Percentiles rank a stretch among this genome's conserved stretches.
Evolutionary conservation across 2,113 vertebrate species (phyloP).

Genomic region (Vombatus ursinus): DNA sequence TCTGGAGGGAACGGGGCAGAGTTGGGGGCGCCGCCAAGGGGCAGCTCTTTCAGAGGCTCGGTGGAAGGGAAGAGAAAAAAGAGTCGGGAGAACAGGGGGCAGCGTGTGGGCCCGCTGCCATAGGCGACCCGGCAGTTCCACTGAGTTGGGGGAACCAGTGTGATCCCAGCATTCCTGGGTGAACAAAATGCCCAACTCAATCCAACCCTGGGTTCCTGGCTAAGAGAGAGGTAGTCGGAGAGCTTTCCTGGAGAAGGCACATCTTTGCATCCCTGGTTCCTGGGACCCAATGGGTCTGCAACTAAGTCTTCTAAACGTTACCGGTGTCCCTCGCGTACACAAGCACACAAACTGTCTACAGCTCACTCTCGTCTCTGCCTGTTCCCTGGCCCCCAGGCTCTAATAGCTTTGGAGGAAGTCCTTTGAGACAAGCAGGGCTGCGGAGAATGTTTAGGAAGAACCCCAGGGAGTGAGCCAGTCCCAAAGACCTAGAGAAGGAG

Average conservation of each 20-base stretch:
- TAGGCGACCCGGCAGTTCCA: background rate
- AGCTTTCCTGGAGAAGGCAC: background rate
- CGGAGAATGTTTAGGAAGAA: background rate
- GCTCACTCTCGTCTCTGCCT: background rate
- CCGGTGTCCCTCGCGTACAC: background rate
- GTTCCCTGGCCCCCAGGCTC: background rate
- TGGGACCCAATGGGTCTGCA: background rate
- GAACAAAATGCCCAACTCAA: background rate
- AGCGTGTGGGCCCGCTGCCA: background rate
- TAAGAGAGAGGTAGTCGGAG: background rate
- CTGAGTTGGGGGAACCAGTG: background rate
- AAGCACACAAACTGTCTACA: background rate
- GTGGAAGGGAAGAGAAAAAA: background rate
- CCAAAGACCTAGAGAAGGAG: fast-evolving
- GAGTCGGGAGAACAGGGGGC: background rate
- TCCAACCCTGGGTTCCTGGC: background rate
- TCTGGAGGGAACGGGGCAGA: fast-evolving
- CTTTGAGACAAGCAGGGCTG: background rate
- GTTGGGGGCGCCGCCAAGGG: background rate
- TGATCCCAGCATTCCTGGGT: background rate
- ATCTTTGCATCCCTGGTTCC: background rate
- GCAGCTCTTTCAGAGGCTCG: background rate
- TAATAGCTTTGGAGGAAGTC: background rate
- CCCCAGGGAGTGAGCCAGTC: background rate
- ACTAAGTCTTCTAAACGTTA: background rate